phyloP scores from a whole-genome alignment of 2,888 invertebrate species.

The Strigamia maritima region DNA sequence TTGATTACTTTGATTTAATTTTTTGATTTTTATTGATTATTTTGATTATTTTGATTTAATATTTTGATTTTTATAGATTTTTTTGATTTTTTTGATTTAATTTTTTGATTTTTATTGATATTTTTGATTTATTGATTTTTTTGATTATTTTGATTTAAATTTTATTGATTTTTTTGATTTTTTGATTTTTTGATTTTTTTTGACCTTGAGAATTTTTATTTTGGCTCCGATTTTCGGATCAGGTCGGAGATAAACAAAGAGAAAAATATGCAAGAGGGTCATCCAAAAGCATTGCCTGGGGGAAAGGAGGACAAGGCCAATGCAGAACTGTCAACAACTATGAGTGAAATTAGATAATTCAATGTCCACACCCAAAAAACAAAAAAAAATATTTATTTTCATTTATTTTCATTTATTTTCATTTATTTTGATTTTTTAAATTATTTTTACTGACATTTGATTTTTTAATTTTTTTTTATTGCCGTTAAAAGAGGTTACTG shows the following conservation, averaged over 20 bases:
- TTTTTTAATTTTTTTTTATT: background rate
- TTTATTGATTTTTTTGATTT: no score
- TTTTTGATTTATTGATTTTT: no score
- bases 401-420: background rate
- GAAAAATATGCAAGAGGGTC: background rate
- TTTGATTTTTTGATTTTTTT: no score
- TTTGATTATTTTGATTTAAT: no score
- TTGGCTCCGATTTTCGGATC: no score
- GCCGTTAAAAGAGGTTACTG: background rate
- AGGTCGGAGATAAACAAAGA: background rate
- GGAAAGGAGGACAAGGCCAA: conserved; percentile 4
- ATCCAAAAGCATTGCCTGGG: background rate
- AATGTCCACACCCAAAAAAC: background rate
- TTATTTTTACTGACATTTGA: no score
- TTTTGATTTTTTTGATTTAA: no score
- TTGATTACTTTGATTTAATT: no score
- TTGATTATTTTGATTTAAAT: no score
- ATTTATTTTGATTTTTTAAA: background rate
- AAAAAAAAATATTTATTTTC: background rate
- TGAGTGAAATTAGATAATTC: background rate
- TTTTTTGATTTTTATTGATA: no score
- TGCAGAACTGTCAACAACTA: background rate
- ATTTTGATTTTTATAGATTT: no score
- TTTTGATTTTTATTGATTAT: no score
- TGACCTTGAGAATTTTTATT: background rate